Evolutionary conservation across 1,140 invertebrate genomes (phyloP), one percentile per base, ranked within the genome.

Genomic region (Odontomachus brunneus): DNA sequence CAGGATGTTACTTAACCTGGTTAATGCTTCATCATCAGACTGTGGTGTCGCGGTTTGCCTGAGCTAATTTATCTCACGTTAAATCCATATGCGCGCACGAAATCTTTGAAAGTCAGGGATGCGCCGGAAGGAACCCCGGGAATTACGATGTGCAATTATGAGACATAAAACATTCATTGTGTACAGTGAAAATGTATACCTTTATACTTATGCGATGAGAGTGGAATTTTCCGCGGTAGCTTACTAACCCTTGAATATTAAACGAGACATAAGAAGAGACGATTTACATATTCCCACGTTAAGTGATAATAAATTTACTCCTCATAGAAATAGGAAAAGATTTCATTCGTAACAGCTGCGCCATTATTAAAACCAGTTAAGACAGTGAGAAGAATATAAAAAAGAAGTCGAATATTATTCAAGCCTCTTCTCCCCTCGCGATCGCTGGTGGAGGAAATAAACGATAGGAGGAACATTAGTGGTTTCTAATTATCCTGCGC

Each of bases 401-500:
- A 19, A 75, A 44, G 38, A 75, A 63, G 24, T 49, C 14, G 12
- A 15, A 63, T 75, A 33, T 63, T 22, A 49, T n/a, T 74, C 14
- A n/a, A 49, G 57, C 14, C 38, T 71, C 12, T 73, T 57, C 53
- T 38, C 14, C 44, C 33, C 26, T 0, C 44, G 19, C 26, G 33
- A 22, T 22, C 22, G 0, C 3, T n/a, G 4, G 33, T n/a, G 29
- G 51, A 15, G 9, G 51, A 66, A 60, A 53, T 76, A 38, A 53
- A 7, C 49, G 29, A 12, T 19, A 29, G 29, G 55, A 76, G 29
- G 0, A 55, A 5, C 59, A 66, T 62, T 74, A 62, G 55, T 49
- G 26, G 74, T 66, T 76, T 66, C 26, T 66, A 75, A 55, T 76
- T 76, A 76, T 76, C 14, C 62, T 3, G 26, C 44, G 38, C 26